Percentiles rank a stretch among this genome's conserved stretches.
phyloP scores from a whole-genome alignment of 2,888 invertebrate genomes.

The Augochlorella aurata region DNA sequence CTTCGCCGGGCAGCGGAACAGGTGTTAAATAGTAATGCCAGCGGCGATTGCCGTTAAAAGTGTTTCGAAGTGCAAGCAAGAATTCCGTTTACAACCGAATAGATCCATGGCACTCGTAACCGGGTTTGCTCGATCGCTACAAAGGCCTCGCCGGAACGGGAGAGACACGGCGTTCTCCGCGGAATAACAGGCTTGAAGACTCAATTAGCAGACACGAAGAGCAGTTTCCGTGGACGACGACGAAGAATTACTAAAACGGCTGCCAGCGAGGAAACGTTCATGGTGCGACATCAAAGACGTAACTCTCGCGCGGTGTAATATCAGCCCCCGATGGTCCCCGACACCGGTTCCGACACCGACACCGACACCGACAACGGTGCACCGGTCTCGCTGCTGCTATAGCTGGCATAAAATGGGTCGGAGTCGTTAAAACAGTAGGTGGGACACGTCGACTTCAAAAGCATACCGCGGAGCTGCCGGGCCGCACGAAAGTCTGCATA shows the following conservation, averaged over 20 bases:
- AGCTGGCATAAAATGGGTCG: slow-evolving; percentile 42
- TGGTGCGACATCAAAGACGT: slow-evolving; percentile 54
- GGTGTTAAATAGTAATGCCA: not conserved
- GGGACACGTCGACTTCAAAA: slow-evolving; percentile 58
- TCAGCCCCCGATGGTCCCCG: slow-evolving; percentile 22
- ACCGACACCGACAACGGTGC: not conserved
- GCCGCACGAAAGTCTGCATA: slow-evolving; percentile 57
- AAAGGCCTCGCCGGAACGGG: not conserved
- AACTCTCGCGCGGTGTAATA: slow-evolving; percentile 38
- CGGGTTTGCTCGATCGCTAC: slow-evolving; percentile 17
- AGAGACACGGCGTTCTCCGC: not conserved
- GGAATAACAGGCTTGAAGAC: slow-evolving; percentile 37
- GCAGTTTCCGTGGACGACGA: not conserved
- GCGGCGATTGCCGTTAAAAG: not conserved
- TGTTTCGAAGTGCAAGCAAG: slow-evolving; percentile 5
- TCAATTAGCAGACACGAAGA: slow-evolving; percentile 41
- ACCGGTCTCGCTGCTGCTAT: not conserved
- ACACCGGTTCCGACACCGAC: slow-evolving; percentile 24
- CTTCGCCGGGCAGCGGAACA: not conserved
- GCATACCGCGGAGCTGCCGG: slow-evolving; percentile 52
- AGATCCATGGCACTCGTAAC: not conserved
- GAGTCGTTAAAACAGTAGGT: slow-evolving; percentile 44
- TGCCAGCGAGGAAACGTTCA: slow-evolving; percentile 30
- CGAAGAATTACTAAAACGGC: slow-evolving; percentile 47
- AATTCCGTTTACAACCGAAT: slow-evolving; percentile 17